These are phyloP conservation scores for Lateolabrax maculatus DNA, from an alignment of 2,797 vertebrate genomes.

Conservation along the genomic window DNA sequence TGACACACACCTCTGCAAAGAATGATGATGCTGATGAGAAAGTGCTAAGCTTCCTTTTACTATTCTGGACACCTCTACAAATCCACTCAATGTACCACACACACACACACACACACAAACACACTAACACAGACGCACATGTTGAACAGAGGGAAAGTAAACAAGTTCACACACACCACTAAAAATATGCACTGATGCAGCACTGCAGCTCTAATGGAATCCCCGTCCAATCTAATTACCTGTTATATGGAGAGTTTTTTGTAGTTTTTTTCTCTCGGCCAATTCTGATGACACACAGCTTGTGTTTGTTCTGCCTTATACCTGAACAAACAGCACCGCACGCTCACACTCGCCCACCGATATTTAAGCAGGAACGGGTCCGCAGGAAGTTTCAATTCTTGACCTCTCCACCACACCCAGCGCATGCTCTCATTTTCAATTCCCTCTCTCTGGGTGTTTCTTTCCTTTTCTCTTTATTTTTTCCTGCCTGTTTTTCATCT, in stretches of 20 bases:
- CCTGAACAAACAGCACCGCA: constrained; percentile 12
- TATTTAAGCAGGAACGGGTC: constrained; percentile 16
- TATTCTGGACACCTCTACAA: constrained; percentile 52
- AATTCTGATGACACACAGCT: constrained; percentile 24
- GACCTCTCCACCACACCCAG: constrained; percentile 5
- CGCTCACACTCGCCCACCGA: not conserved
- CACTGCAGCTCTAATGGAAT: constrained; percentile 38
- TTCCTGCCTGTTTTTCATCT: not conserved
- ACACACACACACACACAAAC: not conserved
- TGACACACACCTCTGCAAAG: not conserved
- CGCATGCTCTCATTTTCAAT: not conserved
- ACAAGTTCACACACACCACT: constrained; percentile 10
- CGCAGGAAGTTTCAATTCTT: constrained; percentile 13
- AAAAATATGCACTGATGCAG: constrained; percentile 34
- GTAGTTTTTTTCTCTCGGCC: constrained; percentile 3
- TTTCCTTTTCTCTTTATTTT: not conserved
- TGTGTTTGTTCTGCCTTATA: constrained; percentile 28
- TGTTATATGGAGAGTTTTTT: constrained; percentile 25
- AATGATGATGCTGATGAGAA: constrained; percentile 28
- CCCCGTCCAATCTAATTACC: constrained; percentile 42
- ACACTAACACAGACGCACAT: constrained; percentile 1
- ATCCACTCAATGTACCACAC: constrained; percentile 23
- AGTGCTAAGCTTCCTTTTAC: constrained; percentile 51
- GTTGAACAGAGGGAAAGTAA: constrained; percentile 27
- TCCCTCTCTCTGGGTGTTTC: not conserved